Conservation (phyloP, 2,888 invertebrate species). For the Caenorhabditis wallacei region DNA sequence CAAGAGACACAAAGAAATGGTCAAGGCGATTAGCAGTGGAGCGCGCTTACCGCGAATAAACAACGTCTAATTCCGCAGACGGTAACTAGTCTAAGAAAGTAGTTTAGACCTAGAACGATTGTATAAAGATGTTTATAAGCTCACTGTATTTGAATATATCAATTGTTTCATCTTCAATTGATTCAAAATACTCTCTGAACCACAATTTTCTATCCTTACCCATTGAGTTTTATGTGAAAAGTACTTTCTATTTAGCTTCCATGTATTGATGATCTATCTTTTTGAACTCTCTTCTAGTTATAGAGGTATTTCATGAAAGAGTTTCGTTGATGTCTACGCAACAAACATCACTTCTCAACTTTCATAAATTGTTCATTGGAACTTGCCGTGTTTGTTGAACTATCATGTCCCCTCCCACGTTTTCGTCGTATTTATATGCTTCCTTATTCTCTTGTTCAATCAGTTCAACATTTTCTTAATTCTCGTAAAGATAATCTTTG, state of each 20-base stretch:
- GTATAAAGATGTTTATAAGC: too few relatives aligned
- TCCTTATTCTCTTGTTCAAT: neutral
- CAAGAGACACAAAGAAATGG: slow-evolving; percentile 34
- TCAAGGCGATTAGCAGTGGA: slow-evolving; percentile 39
- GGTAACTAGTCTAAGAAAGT: too few relatives aligned
- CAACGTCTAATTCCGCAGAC: too few relatives aligned
- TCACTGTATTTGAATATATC: too few relatives aligned
- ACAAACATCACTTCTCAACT: slow-evolving; percentile 52
- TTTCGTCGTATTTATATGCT: neutral
- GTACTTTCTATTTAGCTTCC: too few relatives aligned
- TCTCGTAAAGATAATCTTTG: slow-evolving; percentile 6
- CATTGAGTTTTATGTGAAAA: too few relatives aligned
- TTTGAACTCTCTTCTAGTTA: too few relatives aligned
- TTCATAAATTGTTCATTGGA: slow-evolving; percentile 55
- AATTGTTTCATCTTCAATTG: too few relatives aligned
- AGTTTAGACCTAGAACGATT: too few relatives aligned
- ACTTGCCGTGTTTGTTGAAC: slow-evolving; percentile 47
- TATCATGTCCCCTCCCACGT: neutral
- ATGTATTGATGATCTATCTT: too few relatives aligned
- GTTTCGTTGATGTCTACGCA: slow-evolving; percentile 31
- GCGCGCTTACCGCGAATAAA: slow-evolving; percentile 9
- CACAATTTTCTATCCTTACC: too few relatives aligned
- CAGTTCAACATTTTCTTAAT: neutral
- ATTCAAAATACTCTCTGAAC: too few relatives aligned
- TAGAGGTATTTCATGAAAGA: neutral